Conservation (phyloP, 2,797 vertebrate species). For the Fistularia commersonii region DNA sequence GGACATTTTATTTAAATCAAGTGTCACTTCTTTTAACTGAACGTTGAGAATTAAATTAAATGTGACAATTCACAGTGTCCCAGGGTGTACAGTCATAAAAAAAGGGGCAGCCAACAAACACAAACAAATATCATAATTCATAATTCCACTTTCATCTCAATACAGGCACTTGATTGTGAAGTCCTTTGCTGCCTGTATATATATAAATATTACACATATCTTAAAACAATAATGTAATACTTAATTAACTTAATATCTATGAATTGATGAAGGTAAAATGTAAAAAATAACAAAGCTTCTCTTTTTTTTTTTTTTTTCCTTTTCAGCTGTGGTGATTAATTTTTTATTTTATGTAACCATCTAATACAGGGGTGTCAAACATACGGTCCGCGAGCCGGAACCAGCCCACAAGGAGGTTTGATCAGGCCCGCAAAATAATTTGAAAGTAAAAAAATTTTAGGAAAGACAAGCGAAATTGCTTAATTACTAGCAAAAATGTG, state of each 20-base stretch:
- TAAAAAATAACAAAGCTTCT: no score
- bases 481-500: no score
- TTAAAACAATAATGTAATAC: background rate
- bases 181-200: background rate
- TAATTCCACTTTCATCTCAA: background rate
- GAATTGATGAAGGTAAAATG: no score
- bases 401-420: no score
- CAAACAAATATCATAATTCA: background rate
- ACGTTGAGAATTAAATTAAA: conserved; percentile 68
- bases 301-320: background rate
- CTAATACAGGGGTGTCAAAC: no score
- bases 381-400: no score
- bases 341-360: no score
- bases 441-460: no score
- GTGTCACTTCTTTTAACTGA: conserved; percentile 63
- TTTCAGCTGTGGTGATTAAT: background rate
- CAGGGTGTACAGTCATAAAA: conserved; percentile 1
- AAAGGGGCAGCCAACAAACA: no score
- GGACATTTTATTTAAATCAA: conserved; percentile 77
- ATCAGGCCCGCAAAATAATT: no score
- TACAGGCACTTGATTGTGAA: background rate
- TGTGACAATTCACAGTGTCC: conserved; percentile 53
- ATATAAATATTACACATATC: background rate
- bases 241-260: no score
- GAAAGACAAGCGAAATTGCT: no score